These are phyloP conservation scores for Pollachius pollachius DNA, from an alignment of 2,113 vertebrate genomes.

Conservation along the genomic window DNA sequence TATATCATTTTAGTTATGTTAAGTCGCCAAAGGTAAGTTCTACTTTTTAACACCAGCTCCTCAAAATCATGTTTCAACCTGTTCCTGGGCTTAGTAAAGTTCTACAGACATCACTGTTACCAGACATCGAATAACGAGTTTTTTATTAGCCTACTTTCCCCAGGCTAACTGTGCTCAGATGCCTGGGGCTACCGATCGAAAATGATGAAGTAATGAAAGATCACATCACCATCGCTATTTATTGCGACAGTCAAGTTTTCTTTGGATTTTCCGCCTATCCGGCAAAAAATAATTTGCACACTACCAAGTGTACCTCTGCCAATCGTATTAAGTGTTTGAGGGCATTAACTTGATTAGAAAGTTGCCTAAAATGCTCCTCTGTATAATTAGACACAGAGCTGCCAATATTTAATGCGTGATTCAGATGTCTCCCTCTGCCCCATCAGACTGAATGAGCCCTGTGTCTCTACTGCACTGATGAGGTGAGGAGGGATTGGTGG, in stretches of 20 bases:
- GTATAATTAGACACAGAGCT: slow-evolving; percentile 34
- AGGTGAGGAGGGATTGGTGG: too few species aligned
- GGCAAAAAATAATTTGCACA: slow-evolving; percentile 7
- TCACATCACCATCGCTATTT: too few species aligned
- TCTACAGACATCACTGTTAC: background rate
- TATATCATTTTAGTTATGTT: too few species aligned
- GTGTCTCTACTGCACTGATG: background rate
- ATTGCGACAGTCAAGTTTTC: too few species aligned
- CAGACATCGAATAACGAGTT: background rate
- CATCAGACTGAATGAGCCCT: slow-evolving; percentile 9
- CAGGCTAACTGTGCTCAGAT: background rate
- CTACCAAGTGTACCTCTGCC: slow-evolving; percentile 15
- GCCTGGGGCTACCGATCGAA: background rate
- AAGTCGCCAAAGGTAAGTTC: background rate
- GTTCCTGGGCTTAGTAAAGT: background rate
- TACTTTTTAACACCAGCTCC: background rate
- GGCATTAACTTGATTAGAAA: slow-evolving; percentile 42
- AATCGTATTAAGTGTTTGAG: slow-evolving; percentile 22
- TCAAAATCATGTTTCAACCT: background rate
- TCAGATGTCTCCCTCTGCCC: slow-evolving; percentile 3
- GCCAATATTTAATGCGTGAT: slow-evolving; percentile 24
- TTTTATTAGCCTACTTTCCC: background rate
- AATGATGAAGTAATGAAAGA: background rate
- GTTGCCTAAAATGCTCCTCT: slow-evolving; percentile 37
- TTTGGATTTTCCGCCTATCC: background rate